phyloP scores from a whole-genome alignment of 1,140 invertebrate species.

The Trachymyrmex cornetzi region DNA sequence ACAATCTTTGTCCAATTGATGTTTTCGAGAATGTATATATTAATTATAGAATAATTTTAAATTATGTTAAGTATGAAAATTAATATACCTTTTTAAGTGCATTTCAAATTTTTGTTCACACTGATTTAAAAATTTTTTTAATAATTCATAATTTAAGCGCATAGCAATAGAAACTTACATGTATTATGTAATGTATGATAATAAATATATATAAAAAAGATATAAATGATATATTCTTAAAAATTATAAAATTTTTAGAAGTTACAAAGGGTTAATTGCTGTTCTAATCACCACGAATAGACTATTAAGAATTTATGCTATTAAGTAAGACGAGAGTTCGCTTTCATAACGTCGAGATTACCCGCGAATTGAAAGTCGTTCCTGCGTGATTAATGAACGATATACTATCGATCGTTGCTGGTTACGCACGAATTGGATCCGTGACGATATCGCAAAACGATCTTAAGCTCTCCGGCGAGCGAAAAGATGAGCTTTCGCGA shows the following conservation, averaged over 20 bases:
- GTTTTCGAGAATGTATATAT: not conserved
- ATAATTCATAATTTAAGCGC: not conserved
- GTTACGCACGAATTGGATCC: slow-evolving; percentile 51
- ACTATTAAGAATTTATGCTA: slow-evolving; percentile 22
- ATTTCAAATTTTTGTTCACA: not conserved
- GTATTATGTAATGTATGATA: not conserved
- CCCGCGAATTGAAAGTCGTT: slow-evolving; percentile 40
- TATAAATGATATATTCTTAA: not conserved
- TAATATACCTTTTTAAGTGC: not conserved
- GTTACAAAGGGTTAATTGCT: slow-evolving; percentile 22
- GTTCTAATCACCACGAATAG: slow-evolving; percentile 12
- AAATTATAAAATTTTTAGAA: not conserved
- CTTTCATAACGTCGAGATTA: slow-evolving; percentile 28
- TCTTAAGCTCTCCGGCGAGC: slow-evolving; percentile 36
- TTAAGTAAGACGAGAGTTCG: slow-evolving; percentile 5
- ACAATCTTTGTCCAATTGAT: not conserved
- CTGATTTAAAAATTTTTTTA: not conserved
- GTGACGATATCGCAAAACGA: slow-evolving; percentile 40
- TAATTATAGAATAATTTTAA: not conserved
- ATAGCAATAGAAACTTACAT: not conserved
- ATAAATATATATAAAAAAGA: not conserved
- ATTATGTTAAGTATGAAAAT: not conserved
- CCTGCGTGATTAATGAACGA: slow-evolving; percentile 37
- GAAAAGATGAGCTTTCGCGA: slow-evolving; percentile 64
- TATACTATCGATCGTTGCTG: slow-evolving; percentile 38